Percentiles rank a stretch among this genome's conserved stretches.
phyloP scores from a whole-genome alignment of 37 sponge, comb jelly and placozoan genomes.

The Haliclona indistincta region DNA sequence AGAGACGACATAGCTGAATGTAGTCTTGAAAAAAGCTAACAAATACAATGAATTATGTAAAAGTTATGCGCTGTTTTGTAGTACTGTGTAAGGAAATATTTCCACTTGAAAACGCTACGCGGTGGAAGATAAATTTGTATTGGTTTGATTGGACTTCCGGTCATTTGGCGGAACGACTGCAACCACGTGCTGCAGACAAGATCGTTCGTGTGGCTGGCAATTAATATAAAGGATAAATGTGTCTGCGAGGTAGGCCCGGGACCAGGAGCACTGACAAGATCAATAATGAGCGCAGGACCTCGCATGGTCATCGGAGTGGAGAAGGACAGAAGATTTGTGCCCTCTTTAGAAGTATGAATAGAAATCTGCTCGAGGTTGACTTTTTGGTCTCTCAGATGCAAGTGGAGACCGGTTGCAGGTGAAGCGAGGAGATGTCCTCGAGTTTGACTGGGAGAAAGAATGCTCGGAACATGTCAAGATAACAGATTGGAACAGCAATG shows the following conservation, averaged over 20 bases:
- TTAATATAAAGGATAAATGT: conserved; percentile 19
- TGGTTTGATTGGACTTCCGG: too few species aligned
- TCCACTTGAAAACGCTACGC: too few species aligned
- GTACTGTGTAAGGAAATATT: too few species aligned
- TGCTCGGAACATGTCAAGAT: conserved; percentile 46
- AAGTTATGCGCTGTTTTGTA: too few species aligned
- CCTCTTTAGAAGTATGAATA: conserved; percentile 68
- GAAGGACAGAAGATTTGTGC: conserved; percentile 82
- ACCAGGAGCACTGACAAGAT: conserved; percentile 85
- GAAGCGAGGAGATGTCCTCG: conserved; percentile 63
- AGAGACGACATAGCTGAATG: too few species aligned
- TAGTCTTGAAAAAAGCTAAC: too few species aligned
- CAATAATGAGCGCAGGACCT: conserved; percentile 60
- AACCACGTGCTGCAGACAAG: background rate
- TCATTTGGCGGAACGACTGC: too few species aligned
- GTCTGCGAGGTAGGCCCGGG: conserved; percentile 93
- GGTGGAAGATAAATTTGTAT: too few species aligned
- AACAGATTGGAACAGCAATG: background rate
- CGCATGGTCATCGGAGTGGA: conserved; percentile 67
- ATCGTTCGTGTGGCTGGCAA: conserved; percentile 71
- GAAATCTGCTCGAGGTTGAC: background rate
- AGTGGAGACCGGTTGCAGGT: conserved; percentile 50
- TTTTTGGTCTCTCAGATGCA: conserved; percentile 56
- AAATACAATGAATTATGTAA: too few species aligned
- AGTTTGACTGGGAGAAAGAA: conserved; percentile 62